Conservation (phyloP, 2,797 vertebrate genomes). For the Aeoliscus strigatus region DNA sequence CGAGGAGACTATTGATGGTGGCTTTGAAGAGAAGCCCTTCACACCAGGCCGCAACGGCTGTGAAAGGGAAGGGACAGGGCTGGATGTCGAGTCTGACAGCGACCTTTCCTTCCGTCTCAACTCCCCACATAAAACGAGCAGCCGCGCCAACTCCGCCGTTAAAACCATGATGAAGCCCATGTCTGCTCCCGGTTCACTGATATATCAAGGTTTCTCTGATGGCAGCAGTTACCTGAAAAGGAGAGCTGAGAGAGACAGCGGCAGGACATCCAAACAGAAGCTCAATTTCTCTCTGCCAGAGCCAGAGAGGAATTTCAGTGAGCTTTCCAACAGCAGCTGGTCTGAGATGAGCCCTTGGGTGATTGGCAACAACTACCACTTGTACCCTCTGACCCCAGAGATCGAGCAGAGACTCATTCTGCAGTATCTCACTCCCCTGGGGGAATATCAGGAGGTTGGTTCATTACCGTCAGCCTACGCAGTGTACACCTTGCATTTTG, state of each 20-base stretch:
- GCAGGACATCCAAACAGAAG: slow-evolving; percentile 88
- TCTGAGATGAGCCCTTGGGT: slow-evolving; percentile 99
- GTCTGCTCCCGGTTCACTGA: slow-evolving; percentile 59
- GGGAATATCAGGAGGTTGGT: slow-evolving; percentile 97
- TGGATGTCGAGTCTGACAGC: slow-evolving; percentile 58
- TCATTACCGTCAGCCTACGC: neutral
- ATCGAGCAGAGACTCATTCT: slow-evolving; percentile 97
- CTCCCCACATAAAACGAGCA: slow-evolving; percentile 79
- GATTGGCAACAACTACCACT: slow-evolving; percentile 95
- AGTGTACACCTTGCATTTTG: neutral
- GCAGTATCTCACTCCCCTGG: slow-evolving; percentile 94
- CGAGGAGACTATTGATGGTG: slow-evolving; percentile 92
- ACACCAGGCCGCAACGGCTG: slow-evolving; percentile 64
- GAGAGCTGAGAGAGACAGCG: slow-evolving; percentile 79
- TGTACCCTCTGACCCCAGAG: slow-evolving; percentile 91
- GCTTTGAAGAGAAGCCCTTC: slow-evolving; percentile 83
- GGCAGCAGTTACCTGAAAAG: slow-evolving; percentile 67
- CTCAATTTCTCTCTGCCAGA: slow-evolving; percentile 87
- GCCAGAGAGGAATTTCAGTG: slow-evolving; percentile 85
- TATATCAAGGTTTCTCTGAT: slow-evolving; percentile 56
- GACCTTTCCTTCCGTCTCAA: slow-evolving; percentile 78
- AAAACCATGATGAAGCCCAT: slow-evolving; percentile 81
- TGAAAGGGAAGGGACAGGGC: slow-evolving; percentile 70
- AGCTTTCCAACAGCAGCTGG: slow-evolving; percentile 99
- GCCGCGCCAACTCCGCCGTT: slow-evolving; percentile 76